phyloP scores from a whole-genome alignment of 2,888 invertebrate genomes.

The Galerucella calmariensis region DNA sequence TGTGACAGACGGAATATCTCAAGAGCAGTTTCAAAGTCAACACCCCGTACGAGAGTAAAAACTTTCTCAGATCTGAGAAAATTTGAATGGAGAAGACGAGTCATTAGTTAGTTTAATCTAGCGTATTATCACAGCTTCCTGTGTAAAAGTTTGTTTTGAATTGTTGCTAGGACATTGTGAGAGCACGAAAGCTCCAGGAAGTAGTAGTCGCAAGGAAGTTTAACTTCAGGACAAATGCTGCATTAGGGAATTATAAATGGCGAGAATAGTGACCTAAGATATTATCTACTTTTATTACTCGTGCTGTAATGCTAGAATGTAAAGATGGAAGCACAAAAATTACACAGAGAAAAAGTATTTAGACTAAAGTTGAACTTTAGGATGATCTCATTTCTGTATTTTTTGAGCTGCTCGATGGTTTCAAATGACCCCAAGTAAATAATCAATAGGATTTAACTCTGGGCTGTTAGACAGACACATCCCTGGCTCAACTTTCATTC shows the following conservation, averaged over 20 bases:
- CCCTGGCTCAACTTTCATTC: too few relatives aligned
- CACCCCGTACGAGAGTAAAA: constrained; percentile 4
- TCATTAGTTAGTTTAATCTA: constrained; percentile 36
- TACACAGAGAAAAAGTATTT: neutral
- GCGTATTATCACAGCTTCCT: constrained; percentile 36
- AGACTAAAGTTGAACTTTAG: neutral
- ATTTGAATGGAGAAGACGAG: constrained; percentile 26
- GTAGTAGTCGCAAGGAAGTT: constrained; percentile 31
- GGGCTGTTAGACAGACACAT: too few relatives aligned
- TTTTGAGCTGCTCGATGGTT: too few relatives aligned
- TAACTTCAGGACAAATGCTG: constrained; percentile 30
- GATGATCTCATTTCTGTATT: neutral
- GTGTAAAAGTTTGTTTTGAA: constrained; percentile 35
- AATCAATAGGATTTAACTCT: too few relatives aligned
- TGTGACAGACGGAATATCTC: neutral
- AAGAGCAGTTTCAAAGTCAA: neutral
- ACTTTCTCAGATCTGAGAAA: constrained; percentile 2
- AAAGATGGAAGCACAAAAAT: neutral
- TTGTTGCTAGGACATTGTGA: constrained; percentile 25
- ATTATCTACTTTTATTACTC: constrained; percentile 22
- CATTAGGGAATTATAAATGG: constrained; percentile 32
- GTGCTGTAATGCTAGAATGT: neutral
- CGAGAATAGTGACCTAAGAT: constrained; percentile 27
- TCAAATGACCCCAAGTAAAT: too few relatives aligned
- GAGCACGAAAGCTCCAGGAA: constrained; percentile 23